Base-by-base conservation (phyloP, 2,797 vertebrate species). In the Hemibagrus guttatus region DNA sequence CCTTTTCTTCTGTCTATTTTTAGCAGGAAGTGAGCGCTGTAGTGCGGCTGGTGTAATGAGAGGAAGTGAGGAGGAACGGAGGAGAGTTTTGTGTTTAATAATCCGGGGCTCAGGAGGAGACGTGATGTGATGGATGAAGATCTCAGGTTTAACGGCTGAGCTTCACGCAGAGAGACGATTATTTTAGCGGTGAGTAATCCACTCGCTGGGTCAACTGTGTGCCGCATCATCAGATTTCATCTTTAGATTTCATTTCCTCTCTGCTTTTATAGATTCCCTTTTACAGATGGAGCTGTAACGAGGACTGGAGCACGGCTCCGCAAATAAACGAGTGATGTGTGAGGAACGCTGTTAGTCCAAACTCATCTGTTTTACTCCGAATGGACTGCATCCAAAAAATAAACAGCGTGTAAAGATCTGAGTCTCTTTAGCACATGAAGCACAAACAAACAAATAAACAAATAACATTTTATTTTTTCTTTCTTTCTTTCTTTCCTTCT, bases 111-210 rank as follows among this genome's bases (percentile, higher is more conserved):
- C 78, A 63, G 58, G 78, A 81, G 78, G 78, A 81, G 78, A 81
- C 21, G n/a, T 81, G 78, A 63, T 17, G 78, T 81, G 78, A 81
- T 81, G 78, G 35, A 81, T 81, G 78, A 63, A 63, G 78, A 81
- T 81, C 61, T 81, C 78, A 63, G 78, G 42, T 81, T 81, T 81
- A 81, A 61, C 58, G 13, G 78, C 56, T 78, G 6, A 23, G 42
- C 35, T 81, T 81, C 35, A 42, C 2, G 58, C 7, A 5, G 78
- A 16, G 35, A 81, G 58, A 63, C 12, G 17, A 46, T n/a, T 61
- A 35, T 80, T 80, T 80, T 59, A 61, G 76, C 76, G 59, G 56
- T 3, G 56, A 80, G 21, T 61, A 61, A 80, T 80, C 39, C 76
- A 46, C 78, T 81, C 11, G 58, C 58, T n/a, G 23, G 78, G 76